Percentiles rank a stretch among this genome's conserved stretches.
phyloP scores from a whole-genome alignment of 1,140 invertebrate genomes.

The Homalodisca vitripennis region DNA sequence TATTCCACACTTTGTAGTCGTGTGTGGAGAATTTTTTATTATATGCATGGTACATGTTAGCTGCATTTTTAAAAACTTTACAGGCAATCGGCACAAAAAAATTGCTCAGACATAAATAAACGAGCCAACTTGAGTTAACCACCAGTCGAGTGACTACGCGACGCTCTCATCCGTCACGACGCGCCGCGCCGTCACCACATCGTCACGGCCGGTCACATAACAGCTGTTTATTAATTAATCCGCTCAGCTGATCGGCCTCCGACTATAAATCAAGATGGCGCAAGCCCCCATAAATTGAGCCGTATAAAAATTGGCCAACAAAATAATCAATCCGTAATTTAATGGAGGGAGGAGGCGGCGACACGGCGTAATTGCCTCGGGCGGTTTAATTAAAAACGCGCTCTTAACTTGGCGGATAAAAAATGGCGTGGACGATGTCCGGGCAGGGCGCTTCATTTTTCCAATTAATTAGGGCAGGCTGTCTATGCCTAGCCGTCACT shows the following conservation, averaged over 20 bases:
- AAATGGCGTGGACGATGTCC: not conserved
- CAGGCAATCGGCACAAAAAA: too few relatives aligned
- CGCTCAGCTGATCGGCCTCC: not conserved
- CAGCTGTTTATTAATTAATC: too few relatives aligned
- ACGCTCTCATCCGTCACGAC: too few relatives aligned
- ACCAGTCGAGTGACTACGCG: too few relatives aligned
- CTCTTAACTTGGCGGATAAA: conserved; percentile 5
- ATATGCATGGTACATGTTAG: too few relatives aligned
- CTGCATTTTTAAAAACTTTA: too few relatives aligned
- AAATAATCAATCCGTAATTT: conserved; percentile 25
- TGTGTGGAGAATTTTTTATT: too few relatives aligned
- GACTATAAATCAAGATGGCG: conserved; percentile 7
- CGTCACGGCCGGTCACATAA: too few relatives aligned
- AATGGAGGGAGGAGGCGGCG: not conserved
- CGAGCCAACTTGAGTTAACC: too few relatives aligned
- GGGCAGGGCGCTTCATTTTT: conserved; percentile 10
- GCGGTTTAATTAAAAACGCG: conserved; percentile 15
- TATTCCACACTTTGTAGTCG: too few relatives aligned
- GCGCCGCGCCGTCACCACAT: too few relatives aligned
- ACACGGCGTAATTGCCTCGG: conserved; percentile 15
- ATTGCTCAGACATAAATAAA: too few relatives aligned
- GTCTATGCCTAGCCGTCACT: conserved; percentile 6
- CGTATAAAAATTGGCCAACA: conserved; percentile 22
- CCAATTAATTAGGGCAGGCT: conserved; percentile 19
- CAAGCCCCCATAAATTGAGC: not conserved